Evolutionary conservation across 2,797 vertebrate genomes (phyloP).

Genomic region (Arremon aurantiirostris): DNA sequence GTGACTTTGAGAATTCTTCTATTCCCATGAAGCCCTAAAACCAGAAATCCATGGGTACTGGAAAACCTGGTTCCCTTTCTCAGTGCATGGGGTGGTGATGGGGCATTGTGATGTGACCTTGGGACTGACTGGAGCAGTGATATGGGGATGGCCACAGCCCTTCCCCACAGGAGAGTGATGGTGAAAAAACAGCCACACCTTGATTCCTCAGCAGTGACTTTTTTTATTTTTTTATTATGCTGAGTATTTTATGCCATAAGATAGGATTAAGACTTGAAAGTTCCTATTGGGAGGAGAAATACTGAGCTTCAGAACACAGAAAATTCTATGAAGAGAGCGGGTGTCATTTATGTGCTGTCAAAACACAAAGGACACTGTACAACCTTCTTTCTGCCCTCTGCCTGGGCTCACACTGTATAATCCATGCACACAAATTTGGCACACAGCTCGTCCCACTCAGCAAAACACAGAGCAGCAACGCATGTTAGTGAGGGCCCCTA

Average conservation of each 20-base stretch:
- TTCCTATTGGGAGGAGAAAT: not conserved
- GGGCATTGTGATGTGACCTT: accelerated
- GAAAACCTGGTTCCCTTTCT: not conserved
- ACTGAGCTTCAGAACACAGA: not conserved
- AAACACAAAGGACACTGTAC: not conserved
- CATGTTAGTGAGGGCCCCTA: not conserved
- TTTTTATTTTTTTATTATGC: not conserved
- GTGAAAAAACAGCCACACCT: not conserved
- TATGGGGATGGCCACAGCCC: accelerated
- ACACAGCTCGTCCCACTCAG: not conserved
- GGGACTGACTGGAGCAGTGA: not conserved
- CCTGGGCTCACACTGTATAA: not conserved
- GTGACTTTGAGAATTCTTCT: not conserved
- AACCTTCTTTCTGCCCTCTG: not conserved
- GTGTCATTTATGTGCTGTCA: conserved; percentile 4
- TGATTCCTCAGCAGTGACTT: not conserved
- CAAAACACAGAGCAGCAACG: conserved; percentile 30
- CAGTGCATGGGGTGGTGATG: accelerated
- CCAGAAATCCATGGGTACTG: not conserved
- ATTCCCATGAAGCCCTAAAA: not conserved
- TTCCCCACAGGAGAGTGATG: accelerated
- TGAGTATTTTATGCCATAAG: not conserved
- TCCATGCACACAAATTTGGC: conserved; percentile 24
- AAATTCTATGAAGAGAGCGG: not conserved
- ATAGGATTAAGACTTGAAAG: not conserved